Percentiles rank a stretch among this genome's conserved stretches.
Conservation (phyloP, 2,888 invertebrate species). For the Lasioglossum zephyrum region DNA sequence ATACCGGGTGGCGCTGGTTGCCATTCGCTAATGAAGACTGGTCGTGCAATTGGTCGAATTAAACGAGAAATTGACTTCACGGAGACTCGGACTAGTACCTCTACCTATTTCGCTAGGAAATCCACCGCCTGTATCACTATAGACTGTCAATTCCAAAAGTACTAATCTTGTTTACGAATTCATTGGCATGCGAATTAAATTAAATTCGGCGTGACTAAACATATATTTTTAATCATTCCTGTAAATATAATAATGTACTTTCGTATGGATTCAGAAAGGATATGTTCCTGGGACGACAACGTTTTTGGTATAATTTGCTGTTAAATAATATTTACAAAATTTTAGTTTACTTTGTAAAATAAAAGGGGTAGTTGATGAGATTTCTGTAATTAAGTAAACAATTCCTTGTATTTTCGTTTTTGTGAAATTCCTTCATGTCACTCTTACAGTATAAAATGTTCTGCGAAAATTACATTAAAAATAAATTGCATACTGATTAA, state of each 20-base stretch:
- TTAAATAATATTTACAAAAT: neutral
- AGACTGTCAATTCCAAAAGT: neutral
- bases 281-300: neutral
- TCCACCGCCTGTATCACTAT: neutral
- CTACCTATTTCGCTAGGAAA: neutral
- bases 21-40: constrained; percentile 61
- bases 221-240: neutral
- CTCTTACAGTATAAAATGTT: neutral
- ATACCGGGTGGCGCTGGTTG: constrained; percentile 67
- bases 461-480: neutral
- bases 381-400: no score
- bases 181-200: neutral
- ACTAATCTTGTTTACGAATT: neutral
- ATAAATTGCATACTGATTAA: neutral
- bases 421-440: no score
- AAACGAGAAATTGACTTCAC: constrained; percentile 27
- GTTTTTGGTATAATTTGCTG: neutral
- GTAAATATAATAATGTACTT: neutral
- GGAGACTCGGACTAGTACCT: neutral
- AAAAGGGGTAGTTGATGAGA: no score
- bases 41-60: constrained; percentile 38
- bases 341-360: neutral
- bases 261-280: no score
- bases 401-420: no score
- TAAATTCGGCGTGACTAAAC: neutral